These are phyloP conservation scores for Capreolus pygargus DNA, from an alignment of 2,113 vertebrate genomes.

Conservation along the genomic window DNA sequence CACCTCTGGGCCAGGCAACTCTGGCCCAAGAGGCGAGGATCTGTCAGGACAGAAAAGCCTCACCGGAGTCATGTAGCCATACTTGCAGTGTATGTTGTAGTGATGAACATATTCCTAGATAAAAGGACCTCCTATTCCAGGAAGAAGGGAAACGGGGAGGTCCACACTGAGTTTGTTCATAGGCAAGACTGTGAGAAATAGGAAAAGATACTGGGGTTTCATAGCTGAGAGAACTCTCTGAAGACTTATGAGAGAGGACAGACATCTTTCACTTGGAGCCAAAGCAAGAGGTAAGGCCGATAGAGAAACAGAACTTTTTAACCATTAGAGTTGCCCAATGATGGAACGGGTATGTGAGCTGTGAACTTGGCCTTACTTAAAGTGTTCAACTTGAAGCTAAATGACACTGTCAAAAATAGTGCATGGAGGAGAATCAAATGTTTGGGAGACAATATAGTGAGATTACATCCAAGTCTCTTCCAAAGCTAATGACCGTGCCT, in stretches of 20 bases:
- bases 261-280: neutral
- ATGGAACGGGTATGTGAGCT: neutral
- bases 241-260: neutral
- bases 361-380: neutral
- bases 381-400: neutral
- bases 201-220: neutral
- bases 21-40: neutral
- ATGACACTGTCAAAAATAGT: neutral
- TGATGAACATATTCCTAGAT: neutral
- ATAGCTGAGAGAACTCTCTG: neutral
- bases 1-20: neutral
- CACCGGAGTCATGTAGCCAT: neutral
- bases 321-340: neutral
- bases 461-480: neutral
- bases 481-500: neutral
- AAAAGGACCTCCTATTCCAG: neutral
- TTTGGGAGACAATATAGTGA: neutral
- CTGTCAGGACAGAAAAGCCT: neutral
- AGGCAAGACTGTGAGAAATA: neutral
- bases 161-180: neutral
- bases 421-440: neutral
- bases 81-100: neutral
- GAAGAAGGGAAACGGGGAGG: neutral
- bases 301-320: neutral
- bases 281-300: neutral